phyloP scores from a whole-genome alignment of 1,140 invertebrate species.

The Drosophila setifemur region DNA sequence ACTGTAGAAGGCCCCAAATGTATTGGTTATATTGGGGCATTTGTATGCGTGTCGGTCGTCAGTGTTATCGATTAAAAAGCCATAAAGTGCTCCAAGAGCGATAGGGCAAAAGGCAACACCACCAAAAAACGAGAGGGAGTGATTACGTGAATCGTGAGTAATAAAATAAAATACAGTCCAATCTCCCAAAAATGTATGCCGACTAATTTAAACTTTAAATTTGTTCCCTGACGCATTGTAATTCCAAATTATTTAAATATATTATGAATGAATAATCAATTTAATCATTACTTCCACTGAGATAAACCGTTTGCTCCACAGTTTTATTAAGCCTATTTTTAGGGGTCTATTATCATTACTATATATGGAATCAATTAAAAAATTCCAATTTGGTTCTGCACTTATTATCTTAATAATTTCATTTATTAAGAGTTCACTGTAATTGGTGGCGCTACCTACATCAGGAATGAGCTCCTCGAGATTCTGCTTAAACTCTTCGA shows the following conservation, averaged over 20 bases:
- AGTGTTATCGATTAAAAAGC: slow-evolving; percentile 69
- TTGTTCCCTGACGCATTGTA: background rate
- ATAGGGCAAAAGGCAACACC: slow-evolving; percentile 16
- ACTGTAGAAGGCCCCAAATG: slow-evolving; percentile 29
- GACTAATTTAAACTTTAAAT: no score
- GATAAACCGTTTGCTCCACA: no score
- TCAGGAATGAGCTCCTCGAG: slow-evolving; percentile 70
- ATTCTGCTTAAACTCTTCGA: slow-evolving; percentile 72
- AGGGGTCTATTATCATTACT: no score
- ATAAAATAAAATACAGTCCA: slow-evolving; percentile 27
- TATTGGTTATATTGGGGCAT: no score
- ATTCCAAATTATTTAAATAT: no score
- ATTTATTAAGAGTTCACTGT: slow-evolving; percentile 12
- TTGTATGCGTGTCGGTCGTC: slow-evolving; percentile 29
- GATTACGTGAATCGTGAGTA: slow-evolving; percentile 70
- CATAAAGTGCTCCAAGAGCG: slow-evolving; percentile 51
- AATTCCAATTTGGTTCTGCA: no score
- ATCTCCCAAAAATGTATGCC: background rate
- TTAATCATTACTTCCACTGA: no score
- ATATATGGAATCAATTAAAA: no score
- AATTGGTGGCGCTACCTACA: slow-evolving; percentile 45
- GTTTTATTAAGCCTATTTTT: no score
- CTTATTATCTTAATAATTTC: no score
- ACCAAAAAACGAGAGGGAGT: slow-evolving; percentile 18
- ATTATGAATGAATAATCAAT: no score